Evolutionary conservation across 2,113 vertebrate species (phyloP).

Genomic region (Stictonetta naevosa): DNA sequence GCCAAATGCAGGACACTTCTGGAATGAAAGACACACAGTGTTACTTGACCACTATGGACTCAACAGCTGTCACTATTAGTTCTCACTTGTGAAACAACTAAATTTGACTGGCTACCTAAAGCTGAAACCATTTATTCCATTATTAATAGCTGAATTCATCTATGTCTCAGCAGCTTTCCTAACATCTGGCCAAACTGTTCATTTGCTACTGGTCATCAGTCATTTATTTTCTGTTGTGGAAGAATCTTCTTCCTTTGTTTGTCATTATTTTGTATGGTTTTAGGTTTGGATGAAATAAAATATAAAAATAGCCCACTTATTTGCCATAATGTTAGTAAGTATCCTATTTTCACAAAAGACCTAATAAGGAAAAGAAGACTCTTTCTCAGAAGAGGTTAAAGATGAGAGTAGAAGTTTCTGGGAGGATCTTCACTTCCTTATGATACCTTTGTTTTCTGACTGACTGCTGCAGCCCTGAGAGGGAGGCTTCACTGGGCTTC

Average conservation of each 20-base stretch:
- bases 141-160: background rate
- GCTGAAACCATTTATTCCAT: background rate
- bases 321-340: background rate
- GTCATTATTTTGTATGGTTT: background rate
- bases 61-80: background rate
- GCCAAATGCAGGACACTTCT: background rate
- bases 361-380: background rate
- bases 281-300: background rate
- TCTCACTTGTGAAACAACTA: background rate
- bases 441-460: fast-evolving
- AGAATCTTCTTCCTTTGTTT: background rate
- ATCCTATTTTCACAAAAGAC: background rate
- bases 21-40: background rate
- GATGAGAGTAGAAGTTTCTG: background rate
- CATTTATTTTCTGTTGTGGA: background rate
- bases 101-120: background rate
- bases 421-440: background rate
- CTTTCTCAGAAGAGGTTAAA: background rate
- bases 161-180: background rate
- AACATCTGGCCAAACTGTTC: background rate
- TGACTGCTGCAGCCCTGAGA: background rate
- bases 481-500: background rate
- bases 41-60: background rate
- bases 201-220: background rate
- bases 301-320: background rate